A percentile compares a stretch with the other conserved stretches of the same genome.
These are phyloP conservation scores for Drosophila picticornis DNA, from an alignment of 2,888 invertebrate genomes.

Conservation along the genomic window DNA sequence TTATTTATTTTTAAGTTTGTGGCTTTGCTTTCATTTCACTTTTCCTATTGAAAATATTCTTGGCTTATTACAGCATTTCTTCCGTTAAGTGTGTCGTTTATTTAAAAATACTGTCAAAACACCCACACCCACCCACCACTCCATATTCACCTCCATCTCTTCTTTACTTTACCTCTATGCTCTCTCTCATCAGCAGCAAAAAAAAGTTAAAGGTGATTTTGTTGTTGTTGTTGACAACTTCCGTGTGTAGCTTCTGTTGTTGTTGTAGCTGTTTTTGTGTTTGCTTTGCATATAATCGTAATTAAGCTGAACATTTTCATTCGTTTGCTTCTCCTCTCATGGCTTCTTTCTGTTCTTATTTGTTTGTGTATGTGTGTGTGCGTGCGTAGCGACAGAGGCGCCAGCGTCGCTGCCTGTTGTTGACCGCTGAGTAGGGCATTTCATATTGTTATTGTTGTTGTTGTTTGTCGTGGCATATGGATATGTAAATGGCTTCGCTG, in stretches of 20 bases:
- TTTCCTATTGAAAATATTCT: conserved; percentile 55
- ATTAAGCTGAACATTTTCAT: conserved; percentile 76
- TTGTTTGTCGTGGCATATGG: conserved; percentile 51
- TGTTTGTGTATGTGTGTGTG: conserved; percentile 53
- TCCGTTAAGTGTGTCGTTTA: conserved; percentile 62
- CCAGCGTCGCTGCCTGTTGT: conserved; percentile 48
- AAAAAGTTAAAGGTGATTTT: conserved; percentile 27
- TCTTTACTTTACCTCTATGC: conserved; percentile 10
- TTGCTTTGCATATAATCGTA: conserved; percentile 53
- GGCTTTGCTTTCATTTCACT: conserved; percentile 9
- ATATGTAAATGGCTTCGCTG: conserved; percentile 60
- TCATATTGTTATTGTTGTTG: conserved; percentile 20
- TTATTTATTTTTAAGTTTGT: conserved; percentile 5
- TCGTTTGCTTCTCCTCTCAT: conserved; percentile 27
- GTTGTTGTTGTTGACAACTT: conserved; percentile 34
- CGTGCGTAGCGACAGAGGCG: conserved; percentile 26
- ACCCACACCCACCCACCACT: conserved; percentile 1
- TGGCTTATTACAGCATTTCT: conserved; percentile 68
- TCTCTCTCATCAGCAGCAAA: conserved; percentile 10
- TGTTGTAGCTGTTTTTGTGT: conserved; percentile 34
- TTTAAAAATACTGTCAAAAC: conserved; percentile 47
- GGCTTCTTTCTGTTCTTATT: conserved; percentile 21
- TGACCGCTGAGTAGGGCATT: conserved; percentile 78
- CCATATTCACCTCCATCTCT: neutral
- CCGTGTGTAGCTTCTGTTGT: conserved; percentile 44